A percentile compares a stretch with the other conserved stretches of the same genome.
Conservation (phyloP, 2,113 vertebrate species). For the Chionis minor region DNA sequence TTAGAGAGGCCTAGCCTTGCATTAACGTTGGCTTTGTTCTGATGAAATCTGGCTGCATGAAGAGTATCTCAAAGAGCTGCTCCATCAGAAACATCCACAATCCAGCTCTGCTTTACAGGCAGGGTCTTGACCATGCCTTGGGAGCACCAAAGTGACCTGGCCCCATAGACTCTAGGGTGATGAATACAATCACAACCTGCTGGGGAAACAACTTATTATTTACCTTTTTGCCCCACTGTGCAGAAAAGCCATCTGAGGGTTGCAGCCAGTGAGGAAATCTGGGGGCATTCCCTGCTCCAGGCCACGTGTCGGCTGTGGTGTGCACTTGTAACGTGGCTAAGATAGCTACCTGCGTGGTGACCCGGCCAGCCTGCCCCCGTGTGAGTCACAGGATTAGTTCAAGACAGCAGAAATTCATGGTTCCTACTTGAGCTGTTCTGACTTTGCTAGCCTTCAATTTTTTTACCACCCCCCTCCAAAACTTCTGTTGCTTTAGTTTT, state of each 20-base stretch:
- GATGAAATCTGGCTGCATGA: not conserved
- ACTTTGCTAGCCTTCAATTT: not conserved
- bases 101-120: not conserved
- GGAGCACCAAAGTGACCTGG: not conserved
- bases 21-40: constrained; percentile 10
- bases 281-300: not conserved
- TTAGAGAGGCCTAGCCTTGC: not conserved
- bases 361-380: not conserved
- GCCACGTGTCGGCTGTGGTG: fast-evolving
- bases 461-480: not conserved
- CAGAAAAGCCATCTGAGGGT: not conserved
- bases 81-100: not conserved
- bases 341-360: not conserved
- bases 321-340: not conserved
- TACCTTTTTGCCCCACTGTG: not conserved
- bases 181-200: not conserved
- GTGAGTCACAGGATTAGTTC: not conserved
- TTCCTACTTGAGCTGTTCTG: not conserved
- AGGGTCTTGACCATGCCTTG: not conserved
- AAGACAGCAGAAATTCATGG: not conserved
- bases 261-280: not conserved
- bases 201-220: not conserved
- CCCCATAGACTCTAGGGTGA: not conserved
- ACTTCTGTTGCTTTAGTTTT: not conserved
- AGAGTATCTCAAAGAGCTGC: not conserved